These are phyloP conservation scores for Choristoneura rosaceana DNA, from an alignment of 2,888 invertebrate genomes.

Conservation along the genomic window DNA sequence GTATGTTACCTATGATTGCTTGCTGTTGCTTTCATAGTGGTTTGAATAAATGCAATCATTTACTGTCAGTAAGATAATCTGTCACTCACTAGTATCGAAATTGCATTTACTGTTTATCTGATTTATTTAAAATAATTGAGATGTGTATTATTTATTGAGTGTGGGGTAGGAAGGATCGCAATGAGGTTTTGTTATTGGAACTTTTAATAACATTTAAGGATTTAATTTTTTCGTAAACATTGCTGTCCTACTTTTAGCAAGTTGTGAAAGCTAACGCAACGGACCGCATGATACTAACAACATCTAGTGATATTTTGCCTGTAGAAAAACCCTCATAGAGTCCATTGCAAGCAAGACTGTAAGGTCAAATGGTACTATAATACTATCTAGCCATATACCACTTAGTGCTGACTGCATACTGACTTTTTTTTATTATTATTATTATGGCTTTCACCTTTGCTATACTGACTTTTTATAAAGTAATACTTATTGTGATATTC, in stretches of 20 bases:
- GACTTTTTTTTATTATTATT: no score
- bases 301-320: no score
- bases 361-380: no score
- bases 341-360: no score
- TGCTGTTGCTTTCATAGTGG: slow-evolving; percentile 37
- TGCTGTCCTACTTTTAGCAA: background rate
- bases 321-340: no score
- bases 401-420: background rate
- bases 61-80: slow-evolving; percentile 30
- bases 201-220: background rate
- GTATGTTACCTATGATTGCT: slow-evolving; percentile 35
- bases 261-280: background rate
- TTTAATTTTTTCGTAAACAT: background rate
- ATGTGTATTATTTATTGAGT: background rate
- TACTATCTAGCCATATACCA: no score
- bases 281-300: no score
- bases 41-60: slow-evolving; percentile 37
- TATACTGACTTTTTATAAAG: no score
- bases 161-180: background rate
- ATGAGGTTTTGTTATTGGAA: background rate
- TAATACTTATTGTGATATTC: background rate
- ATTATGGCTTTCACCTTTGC: no score
- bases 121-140: slow-evolving; percentile 5
- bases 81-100: slow-evolving; percentile 28
- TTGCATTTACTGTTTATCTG: slow-evolving; percentile 38